Percentiles rank a stretch among this genome's conserved stretches.
Conservation (phyloP, 2,113 vertebrate genomes). For the Oostethus manadensis region DNA sequence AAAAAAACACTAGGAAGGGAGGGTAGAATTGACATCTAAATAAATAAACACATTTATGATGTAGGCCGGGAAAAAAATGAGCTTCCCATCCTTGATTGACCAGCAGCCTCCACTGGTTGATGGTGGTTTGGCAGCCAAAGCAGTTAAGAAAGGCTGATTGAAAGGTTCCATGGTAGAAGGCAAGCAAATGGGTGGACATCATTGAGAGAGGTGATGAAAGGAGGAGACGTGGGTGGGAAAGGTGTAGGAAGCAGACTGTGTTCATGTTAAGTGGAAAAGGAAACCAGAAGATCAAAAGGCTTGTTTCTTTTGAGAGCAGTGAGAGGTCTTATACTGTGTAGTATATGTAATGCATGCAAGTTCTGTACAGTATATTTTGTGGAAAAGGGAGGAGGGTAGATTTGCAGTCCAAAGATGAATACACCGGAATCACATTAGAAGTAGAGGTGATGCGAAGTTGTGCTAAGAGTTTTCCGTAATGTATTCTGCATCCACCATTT, state of each 20-base stretch:
- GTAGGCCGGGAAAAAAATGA: too few relatives aligned
- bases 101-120: too few relatives aligned
- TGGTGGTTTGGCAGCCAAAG: too few relatives aligned
- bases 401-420: not conserved
- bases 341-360: not conserved
- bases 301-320: slow-evolving; percentile 1
- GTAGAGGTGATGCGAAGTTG: slow-evolving; percentile 6
- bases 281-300: slow-evolving; percentile 10
- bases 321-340: not conserved
- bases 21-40: too few relatives aligned
- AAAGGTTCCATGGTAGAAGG: not conserved
- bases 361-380: not conserved
- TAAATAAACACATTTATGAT: too few relatives aligned
- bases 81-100: too few relatives aligned
- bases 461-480: too few relatives aligned
- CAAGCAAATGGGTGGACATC: slow-evolving; percentile 27
- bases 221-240: slow-evolving; percentile 30
- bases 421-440: not conserved
- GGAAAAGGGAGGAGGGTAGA: not conserved
- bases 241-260: slow-evolving; percentile 14
- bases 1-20: too few relatives aligned
- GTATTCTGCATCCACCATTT: slow-evolving; percentile 16
- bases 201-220: not conserved
- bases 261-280: not conserved
- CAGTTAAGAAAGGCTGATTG: too few relatives aligned